Conservation (phyloP, 2,888 invertebrate species). For the Athetis lepigone region DNA sequence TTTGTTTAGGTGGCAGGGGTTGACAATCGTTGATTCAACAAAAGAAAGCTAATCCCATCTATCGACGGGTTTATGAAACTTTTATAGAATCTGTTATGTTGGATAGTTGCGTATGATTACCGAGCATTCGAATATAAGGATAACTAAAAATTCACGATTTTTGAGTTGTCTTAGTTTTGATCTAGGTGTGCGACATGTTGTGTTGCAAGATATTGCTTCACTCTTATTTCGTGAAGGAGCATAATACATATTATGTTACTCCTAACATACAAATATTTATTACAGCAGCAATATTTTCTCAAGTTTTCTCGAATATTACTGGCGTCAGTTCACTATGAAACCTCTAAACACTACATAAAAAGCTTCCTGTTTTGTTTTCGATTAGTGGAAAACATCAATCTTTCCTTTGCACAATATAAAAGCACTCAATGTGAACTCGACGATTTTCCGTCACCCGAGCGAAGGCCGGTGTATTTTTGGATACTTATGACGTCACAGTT, state of each 20-base stretch:
- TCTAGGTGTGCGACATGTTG: too few relatives aligned
- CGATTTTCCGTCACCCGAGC: constrained; percentile 80
- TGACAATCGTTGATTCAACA: too few relatives aligned
- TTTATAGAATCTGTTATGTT: too few relatives aligned
- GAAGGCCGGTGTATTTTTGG: constrained; percentile 85
- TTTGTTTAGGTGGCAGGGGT: too few relatives aligned
- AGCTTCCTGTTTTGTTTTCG: constrained; percentile 65
- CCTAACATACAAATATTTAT: constrained; percentile 30
- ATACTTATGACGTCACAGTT: constrained; percentile 77
- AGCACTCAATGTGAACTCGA: constrained; percentile 73
- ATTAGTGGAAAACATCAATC: constrained; percentile 72
- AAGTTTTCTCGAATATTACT: constrained; percentile 41
- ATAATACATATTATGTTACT: constrained; percentile 23
- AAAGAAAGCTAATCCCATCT: too few relatives aligned
- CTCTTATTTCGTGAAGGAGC: constrained; percentile 13
- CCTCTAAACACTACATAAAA: constrained; percentile 63
- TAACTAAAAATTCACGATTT: too few relatives aligned
- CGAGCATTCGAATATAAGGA: too few relatives aligned
- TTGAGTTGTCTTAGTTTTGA: too few relatives aligned
- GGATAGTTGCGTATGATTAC: too few relatives aligned
- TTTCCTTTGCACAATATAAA: constrained; percentile 72
- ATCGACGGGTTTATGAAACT: too few relatives aligned
- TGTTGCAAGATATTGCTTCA: constrained; percentile 31
- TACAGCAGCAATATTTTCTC: constrained; percentile 30
- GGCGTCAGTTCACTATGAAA: constrained; percentile 53